phyloP scores from a whole-genome alignment of 2,888 invertebrate species.

The Pachliopta kotzebuea region DNA sequence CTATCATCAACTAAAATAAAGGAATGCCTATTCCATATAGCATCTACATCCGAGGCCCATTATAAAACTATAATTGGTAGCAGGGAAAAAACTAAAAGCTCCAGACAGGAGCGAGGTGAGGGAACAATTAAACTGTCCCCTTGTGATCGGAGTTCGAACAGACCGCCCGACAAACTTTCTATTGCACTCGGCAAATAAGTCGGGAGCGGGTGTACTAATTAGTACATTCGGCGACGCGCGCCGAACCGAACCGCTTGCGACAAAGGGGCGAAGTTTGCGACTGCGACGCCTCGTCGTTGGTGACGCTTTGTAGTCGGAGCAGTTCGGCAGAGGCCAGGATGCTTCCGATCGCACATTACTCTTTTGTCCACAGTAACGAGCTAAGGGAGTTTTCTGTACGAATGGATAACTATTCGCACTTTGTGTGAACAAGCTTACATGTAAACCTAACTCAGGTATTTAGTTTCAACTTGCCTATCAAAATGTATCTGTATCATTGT shows the following conservation, averaged over 20 bases:
- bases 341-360: constrained; percentile 24
- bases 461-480: no score
- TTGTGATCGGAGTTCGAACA: constrained; percentile 49
- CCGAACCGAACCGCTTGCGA: constrained; percentile 41
- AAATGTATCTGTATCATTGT: no score
- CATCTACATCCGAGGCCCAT: constrained; percentile 14
- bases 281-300: constrained; percentile 55
- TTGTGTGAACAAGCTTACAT: neutral
- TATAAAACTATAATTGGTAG: constrained; percentile 30
- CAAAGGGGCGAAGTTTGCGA: constrained; percentile 64
- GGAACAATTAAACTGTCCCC: constrained; percentile 45
- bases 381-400: constrained; percentile 2
- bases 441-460: neutral
- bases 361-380: constrained; percentile 25
- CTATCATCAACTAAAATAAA: neutral
- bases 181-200: constrained; percentile 64
- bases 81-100: constrained; percentile 27
- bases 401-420: constrained; percentile 11
- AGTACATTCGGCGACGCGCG: constrained; percentile 59
- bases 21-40: neutral
- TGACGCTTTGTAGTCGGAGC: constrained; percentile 43
- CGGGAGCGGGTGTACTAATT: constrained; percentile 59
- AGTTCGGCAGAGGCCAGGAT: constrained; percentile 22
- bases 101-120: constrained; percentile 37
- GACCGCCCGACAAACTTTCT: constrained; percentile 55